A percentile compares a stretch with the other conserved stretches of the same genome.
phyloP scores from a whole-genome alignment of 2,888 invertebrate genomes.

The Tanytarsus gracilentus region DNA sequence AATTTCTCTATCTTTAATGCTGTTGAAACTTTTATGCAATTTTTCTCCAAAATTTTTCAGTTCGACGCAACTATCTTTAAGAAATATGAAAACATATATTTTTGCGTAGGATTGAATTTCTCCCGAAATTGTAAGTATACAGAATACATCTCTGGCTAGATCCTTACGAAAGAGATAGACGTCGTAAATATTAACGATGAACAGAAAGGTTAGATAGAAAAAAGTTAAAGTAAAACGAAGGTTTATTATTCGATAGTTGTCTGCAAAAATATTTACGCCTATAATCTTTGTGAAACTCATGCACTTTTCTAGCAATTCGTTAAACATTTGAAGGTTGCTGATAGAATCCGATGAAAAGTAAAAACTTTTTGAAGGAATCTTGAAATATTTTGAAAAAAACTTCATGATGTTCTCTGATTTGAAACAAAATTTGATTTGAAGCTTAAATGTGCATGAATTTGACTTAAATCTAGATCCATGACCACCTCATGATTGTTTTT shows the following conservation, averaged over 20 bases:
- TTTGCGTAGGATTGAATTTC: not conserved
- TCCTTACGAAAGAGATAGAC: not conserved
- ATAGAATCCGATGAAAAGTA: not conserved
- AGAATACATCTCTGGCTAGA: not conserved
- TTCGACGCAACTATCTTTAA: not conserved
- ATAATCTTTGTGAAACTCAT: not conserved
- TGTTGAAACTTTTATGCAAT: not conserved
- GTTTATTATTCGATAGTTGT: not conserved
- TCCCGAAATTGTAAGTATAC: not conserved
- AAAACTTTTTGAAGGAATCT: not conserved
- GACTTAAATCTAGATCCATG: too few relatives aligned
- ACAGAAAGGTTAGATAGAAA: not conserved
- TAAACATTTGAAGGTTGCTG: not conserved
- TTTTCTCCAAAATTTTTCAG: not conserved
- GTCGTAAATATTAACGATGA: not conserved
- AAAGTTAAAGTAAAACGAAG: not conserved
- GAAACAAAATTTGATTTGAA: too few relatives aligned
- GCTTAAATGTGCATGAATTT: too few relatives aligned
- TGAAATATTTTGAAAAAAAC: too few relatives aligned
- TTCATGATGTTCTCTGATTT: too few relatives aligned
- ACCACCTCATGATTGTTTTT: too few relatives aligned
- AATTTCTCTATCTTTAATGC: not conserved
- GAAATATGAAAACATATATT: not conserved
- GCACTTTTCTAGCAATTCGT: not conserved
- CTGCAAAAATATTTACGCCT: not conserved